A percentile compares a stretch with the other conserved stretches of the same genome.
Conservation (phyloP, 2,888 invertebrate genomes). For the Drosophila maculinotata region DNA sequence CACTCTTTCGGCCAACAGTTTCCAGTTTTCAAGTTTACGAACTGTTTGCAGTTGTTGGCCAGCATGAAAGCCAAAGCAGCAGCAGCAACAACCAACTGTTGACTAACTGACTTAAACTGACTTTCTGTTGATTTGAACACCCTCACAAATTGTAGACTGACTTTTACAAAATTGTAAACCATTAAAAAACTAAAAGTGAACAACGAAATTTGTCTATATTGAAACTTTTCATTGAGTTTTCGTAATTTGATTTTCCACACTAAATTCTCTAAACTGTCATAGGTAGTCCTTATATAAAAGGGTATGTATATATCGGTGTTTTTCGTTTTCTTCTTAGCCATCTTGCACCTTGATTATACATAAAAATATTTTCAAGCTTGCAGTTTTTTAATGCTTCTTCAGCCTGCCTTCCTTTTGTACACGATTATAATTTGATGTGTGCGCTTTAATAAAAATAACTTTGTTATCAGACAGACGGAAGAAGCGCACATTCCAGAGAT, state of each 20-base stretch:
- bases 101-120: slow-evolving; percentile 52
- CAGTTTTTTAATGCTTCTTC: slow-evolving; percentile 43
- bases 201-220: not conserved
- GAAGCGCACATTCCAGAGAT: slow-evolving; percentile 26
- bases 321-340: slow-evolving; percentile 30
- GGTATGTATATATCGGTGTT: slow-evolving; percentile 1
- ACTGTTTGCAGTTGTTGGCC: slow-evolving; percentile 56
- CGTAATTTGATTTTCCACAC: too few species aligned
- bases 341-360: slow-evolving; percentile 70
- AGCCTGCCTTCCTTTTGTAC: slow-evolving; percentile 24
- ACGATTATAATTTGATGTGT: slow-evolving; percentile 55
- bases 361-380: slow-evolving; percentile 63
- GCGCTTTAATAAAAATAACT: slow-evolving; percentile 62
- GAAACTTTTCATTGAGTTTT: not conserved
- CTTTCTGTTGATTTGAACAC: slow-evolving; percentile 34
- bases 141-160: slow-evolving; percentile 6
- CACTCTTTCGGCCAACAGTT: slow-evolving; percentile 30
- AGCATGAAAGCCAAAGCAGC: slow-evolving; percentile 43
- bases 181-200: not conserved
- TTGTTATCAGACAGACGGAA: slow-evolving; percentile 32
- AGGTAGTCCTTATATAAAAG: not conserved
- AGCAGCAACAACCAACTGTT: slow-evolving; percentile 59
- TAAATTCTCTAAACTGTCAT: too few species aligned
- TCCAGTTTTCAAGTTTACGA: slow-evolving; percentile 78
- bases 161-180: not conserved